Evolutionary conservation across 2,113 vertebrate genomes (phyloP).

Genomic region (Ageneiosus marmoratus): DNA sequence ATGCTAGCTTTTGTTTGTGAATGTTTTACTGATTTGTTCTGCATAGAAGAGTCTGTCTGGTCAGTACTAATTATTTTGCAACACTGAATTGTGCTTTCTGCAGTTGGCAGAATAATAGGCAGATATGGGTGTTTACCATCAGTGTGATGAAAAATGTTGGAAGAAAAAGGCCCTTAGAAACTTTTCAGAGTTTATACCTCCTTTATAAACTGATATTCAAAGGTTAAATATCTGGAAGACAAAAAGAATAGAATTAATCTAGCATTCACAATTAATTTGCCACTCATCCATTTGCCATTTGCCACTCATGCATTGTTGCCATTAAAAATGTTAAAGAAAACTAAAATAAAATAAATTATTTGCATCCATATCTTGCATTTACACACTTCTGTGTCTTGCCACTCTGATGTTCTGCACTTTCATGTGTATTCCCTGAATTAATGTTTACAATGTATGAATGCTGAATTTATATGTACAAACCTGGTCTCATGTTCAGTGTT

Average conservation of each 20-base stretch:
- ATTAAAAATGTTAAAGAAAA: background rate
- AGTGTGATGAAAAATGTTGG: background rate
- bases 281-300: background rate
- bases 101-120: background rate
- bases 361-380: background rate
- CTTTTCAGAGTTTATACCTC: background rate
- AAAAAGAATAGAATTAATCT: background rate
- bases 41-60: background rate
- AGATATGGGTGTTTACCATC: background rate
- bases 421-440: background rate
- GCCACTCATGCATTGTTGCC: no score
- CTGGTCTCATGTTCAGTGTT: background rate
- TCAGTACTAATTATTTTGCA: background rate
- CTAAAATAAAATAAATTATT: background rate
- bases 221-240: background rate
- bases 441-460: background rate
- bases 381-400: background rate
- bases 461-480: background rate
- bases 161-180: background rate
- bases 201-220: no score
- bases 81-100: background rate
- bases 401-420: background rate
- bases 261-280: background rate
- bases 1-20: background rate
- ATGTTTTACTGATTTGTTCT: background rate